Evolutionary conservation across 2,888 invertebrate species (phyloP).

Genomic region (Andrena camellia): DNA sequence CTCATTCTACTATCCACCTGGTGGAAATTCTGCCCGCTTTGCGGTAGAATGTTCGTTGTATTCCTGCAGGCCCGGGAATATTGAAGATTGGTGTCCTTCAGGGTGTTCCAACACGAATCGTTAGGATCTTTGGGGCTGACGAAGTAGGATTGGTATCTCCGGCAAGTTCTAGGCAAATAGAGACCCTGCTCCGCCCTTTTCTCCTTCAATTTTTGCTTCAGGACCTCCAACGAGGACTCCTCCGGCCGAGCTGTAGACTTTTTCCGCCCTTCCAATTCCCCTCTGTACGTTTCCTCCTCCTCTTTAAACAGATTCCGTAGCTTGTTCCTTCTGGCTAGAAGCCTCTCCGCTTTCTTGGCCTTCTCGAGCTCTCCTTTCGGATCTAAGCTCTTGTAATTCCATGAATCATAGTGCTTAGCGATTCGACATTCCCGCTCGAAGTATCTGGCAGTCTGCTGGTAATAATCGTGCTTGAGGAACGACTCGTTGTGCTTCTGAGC

Average conservation of each 20-base stretch:
- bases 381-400: conserved; percentile 72
- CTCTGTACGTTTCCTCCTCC: conserved; percentile 74
- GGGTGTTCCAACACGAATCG: conserved; percentile 11
- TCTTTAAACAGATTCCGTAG: conserved; percentile 73
- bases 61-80: conserved; percentile 35
- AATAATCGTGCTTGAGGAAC: conserved; percentile 73
- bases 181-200: conserved; percentile 77
- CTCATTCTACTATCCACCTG: conserved; percentile 27
- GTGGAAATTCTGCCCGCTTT: background rate
- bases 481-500: conserved; percentile 81
- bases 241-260: conserved; percentile 40
- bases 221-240: conserved; percentile 67
- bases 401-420: conserved; percentile 78
- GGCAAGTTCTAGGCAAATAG: conserved; percentile 74
- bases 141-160: conserved; percentile 69
- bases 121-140: conserved; percentile 27
- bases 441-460: conserved; percentile 78
- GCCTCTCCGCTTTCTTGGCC: conserved; percentile 70
- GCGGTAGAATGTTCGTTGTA: conserved; percentile 28
- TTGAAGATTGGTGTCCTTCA: conserved; percentile 28
- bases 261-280: conserved; percentile 69
- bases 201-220: conserved; percentile 75
- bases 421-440: conserved; percentile 78
- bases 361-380: conserved; percentile 67
- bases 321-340: conserved; percentile 72